Conservation (phyloP, 2,797 vertebrate genomes). For the Microtus obscurus region DNA sequence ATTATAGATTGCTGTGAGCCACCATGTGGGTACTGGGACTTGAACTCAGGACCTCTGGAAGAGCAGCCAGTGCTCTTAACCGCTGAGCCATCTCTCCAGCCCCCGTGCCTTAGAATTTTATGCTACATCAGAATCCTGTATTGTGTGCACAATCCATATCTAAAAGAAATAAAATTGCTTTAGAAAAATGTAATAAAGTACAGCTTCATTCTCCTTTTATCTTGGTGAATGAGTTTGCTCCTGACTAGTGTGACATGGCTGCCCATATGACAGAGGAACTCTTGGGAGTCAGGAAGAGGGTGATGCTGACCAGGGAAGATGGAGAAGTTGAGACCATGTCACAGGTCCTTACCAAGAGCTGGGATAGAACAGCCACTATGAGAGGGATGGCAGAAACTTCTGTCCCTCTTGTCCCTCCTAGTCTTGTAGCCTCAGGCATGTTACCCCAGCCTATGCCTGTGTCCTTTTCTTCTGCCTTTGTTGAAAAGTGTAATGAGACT, state of each 20-base stretch:
- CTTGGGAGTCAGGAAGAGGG: not conserved
- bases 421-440: not conserved
- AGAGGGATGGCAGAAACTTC: not conserved
- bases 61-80: too few species aligned
- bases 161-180: not conserved
- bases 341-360: not conserved
- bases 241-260: not conserved
- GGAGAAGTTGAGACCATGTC: not conserved
- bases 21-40: too few species aligned
- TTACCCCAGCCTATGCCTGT: not conserved
- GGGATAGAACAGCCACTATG: not conserved
- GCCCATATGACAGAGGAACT: not conserved
- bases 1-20: too few species aligned
- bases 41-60: too few species aligned
- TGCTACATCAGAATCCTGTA: not conserved
- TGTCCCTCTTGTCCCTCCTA: accelerated
- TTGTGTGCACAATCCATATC: not conserved
- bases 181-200: not conserved
- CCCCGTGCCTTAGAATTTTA: not conserved
- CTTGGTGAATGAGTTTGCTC: not conserved
- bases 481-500: not conserved
- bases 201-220: not conserved
- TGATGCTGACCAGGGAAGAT: too few species aligned
- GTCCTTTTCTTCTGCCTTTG: not conserved
- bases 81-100: too few species aligned